Evolutionary conservation across 1,140 invertebrate species (phyloP).

Genomic region (Pteromalus puparum): DNA sequence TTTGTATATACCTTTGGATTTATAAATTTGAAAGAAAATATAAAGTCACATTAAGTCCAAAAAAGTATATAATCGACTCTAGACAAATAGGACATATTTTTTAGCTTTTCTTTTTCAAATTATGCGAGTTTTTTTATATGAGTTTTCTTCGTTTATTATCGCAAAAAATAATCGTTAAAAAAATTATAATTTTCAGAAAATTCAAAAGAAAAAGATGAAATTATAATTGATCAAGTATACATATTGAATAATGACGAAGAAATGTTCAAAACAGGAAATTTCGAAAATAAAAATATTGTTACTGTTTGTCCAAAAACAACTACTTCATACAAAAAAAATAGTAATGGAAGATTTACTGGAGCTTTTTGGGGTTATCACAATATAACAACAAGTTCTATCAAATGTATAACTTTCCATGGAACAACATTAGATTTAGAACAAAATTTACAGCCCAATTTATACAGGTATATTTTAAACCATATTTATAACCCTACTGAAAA

Average conservation of each 20-base stretch:
- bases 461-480: conserved; percentile 59
- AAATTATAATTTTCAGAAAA: conserved; percentile 63
- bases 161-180: too few species aligned
- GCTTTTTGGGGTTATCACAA: conserved; percentile 81
- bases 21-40: too few species aligned
- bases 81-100: too few species aligned
- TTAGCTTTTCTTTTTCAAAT: too few species aligned
- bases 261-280: conserved; percentile 88
- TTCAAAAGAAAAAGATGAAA: conserved; percentile 66
- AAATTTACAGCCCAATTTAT: conserved; percentile 69
- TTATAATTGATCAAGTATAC: conserved; percentile 84
- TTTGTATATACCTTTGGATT: too few species aligned
- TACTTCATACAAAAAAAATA: conserved; percentile 74
- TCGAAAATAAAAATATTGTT: conserved; percentile 88
- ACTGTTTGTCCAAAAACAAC: conserved; percentile 73
- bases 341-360: conserved; percentile 66
- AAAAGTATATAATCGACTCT: too few species aligned
- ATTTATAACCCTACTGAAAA: too few species aligned
- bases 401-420: conserved; percentile 92
- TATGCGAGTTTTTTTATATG: too few species aligned
- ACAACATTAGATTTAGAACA: conserved; percentile 79
- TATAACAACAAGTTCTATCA: conserved; percentile 80
- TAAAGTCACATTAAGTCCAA: too few species aligned
- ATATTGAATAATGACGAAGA: conserved; percentile 91
- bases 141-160: too few species aligned